Evolutionary conservation across 2,113 vertebrate genomes (phyloP).

Genomic region (Coptodon bakossiorum): DNA sequence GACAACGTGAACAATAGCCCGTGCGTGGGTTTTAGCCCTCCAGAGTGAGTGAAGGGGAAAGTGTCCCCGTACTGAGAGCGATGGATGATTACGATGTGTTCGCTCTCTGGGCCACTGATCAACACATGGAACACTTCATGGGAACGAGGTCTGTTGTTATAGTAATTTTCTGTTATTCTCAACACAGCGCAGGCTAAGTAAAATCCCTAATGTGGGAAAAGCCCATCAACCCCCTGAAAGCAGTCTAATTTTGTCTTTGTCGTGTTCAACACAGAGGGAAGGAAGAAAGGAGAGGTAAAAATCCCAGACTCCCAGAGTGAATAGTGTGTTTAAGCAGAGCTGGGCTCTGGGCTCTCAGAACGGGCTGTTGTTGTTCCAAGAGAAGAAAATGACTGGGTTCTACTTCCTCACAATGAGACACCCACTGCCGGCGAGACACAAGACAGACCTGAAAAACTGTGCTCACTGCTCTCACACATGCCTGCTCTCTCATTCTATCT

Average conservation of each 20-base stretch:
- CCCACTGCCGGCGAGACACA: constrained; percentile 52
- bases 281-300: constrained; percentile 27
- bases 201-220: constrained; percentile 62
- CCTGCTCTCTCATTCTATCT: constrained; percentile 41
- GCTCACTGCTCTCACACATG: constrained; percentile 16
- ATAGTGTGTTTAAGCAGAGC: constrained; percentile 60
- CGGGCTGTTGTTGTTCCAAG: constrained; percentile 57
- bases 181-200: not conserved
- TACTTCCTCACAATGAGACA: constrained; percentile 68
- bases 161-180: constrained; percentile 19
- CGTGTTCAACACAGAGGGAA: constrained; percentile 58
- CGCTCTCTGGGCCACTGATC: constrained; percentile 67
- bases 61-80: constrained; percentile 63
- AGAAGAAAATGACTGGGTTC: constrained; percentile 64
- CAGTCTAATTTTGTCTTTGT: constrained; percentile 72
- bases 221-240: constrained; percentile 74
- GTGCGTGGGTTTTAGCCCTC: constrained; percentile 66
- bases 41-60: constrained; percentile 44
- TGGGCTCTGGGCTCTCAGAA: constrained; percentile 52
- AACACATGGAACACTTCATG: constrained; percentile 41
- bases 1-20: constrained; percentile 66
- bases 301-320: constrained; percentile 47
- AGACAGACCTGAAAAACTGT: constrained; percentile 59
- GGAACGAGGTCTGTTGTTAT: constrained; percentile 24
- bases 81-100: constrained; percentile 61